Evolutionary conservation across 2,888 invertebrate species (phyloP), one percentile per base, ranked within the genome.

Genomic region (Parthenolecanium corni): DNA sequence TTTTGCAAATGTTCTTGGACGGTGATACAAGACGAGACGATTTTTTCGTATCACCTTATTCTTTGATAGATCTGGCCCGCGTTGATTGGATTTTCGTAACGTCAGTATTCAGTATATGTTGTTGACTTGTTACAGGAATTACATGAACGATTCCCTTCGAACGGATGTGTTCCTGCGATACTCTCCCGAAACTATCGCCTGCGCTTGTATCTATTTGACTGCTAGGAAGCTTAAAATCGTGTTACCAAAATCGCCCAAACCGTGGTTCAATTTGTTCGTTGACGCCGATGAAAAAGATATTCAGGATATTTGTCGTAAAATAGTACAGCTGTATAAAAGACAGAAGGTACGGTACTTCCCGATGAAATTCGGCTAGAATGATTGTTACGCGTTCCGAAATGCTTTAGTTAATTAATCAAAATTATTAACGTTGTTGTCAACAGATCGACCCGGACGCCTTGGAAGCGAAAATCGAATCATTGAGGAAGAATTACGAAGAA

Each of bases 91-190:
- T 46, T 16, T 46, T 46, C 18, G n/a, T 16, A 12, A 46, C 20
- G 2, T 46, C 20, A 20, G 20, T 40, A 20, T 16, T 14, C 2
- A 46, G 3, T 46, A n/a, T 46, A 9, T 31, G 31, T 12, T 36
- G 20, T 64, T 44, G 20, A 31, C 21, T 16, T 52, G 56, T 70
- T 73, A 5, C 70, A 82, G 82, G 83, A 97, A 97, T 74, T 98
- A 96, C 75, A 99, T 99, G 97, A 99, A 99, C 74, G 98, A 99
- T 77, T 91, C 96, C 0, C 76, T 99, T 52, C 80, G 97, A 38
- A 95, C 96, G 0, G 93, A 97, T 75, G 94, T 95, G 0, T 99
- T 98, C 74, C 85, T 97, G 73, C 82, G 93, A 51, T 94, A 91
- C 73, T 86, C 88, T 65, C 96, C 98, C 0, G 98, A 98, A 74